Evolutionary conservation across 2,888 invertebrate species (phyloP), one percentile per base, ranked within the genome.

Genomic region (Dendrolimus houi): DNA sequence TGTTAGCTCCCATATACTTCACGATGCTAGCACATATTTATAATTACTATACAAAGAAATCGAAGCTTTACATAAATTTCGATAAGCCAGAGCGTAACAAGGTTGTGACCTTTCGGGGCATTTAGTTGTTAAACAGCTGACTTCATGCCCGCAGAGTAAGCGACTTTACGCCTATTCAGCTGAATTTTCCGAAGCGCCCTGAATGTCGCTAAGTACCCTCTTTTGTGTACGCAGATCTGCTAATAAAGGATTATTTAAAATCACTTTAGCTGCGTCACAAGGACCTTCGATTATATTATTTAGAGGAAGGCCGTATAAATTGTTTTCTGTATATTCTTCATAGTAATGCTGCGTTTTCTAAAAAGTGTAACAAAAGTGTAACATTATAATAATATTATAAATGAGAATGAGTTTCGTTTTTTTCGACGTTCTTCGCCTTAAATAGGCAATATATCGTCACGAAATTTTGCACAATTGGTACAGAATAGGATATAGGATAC

Each of bases 191-290:
- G 52, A 53, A 52, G 56, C 14, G n/a, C 47, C 54, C 54, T 56
- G 42, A 54, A 56, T 54, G 56, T 54, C 56, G 14, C 56, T 53
- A 42, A 53, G 53, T 41, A 47, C 53, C 54, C 56, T 56, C 54
- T 29, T 53, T 56, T 54, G 54, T 56, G 56, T 56, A 54, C 53
- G 56, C 29, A 42, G 56, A 41, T 17, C 47, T 17, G 29, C 9
- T 14, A 42, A 56, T 42, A 47, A 54, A 47, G 29, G 47, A 42
- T 54, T 53, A 47, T 55, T 52, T 52, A 52, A 54, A 56, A 53
- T 47, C 47, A 17, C 42, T 56, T 47, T 17, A 17, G 29, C 47
- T 14, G 13, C 41, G 41, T 56, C n/a, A 12, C 41, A n/a, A 53
- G 7, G 56, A n/a, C 17, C 9, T 47, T 47, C 9, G 47, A 47